Conservation (phyloP, 2,888 invertebrate genomes). For the Cryptus viduatorius region DNA sequence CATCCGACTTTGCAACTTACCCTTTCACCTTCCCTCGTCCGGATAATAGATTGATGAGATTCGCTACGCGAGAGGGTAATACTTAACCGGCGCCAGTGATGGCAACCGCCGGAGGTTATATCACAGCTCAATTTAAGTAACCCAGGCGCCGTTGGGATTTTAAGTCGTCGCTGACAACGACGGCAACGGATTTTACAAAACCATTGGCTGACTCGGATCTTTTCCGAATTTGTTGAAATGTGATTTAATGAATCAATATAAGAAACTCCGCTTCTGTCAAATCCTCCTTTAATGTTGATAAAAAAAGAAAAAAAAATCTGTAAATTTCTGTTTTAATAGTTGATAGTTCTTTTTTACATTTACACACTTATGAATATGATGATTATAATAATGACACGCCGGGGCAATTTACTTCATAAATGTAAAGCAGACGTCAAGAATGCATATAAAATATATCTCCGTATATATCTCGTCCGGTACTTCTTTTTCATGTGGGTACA, state of each 20-base stretch:
- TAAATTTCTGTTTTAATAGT: too few relatives aligned
- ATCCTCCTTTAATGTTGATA: neutral
- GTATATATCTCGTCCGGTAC: too few relatives aligned
- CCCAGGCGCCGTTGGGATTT: constrained; percentile 56
- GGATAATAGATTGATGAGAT: constrained; percentile 64
- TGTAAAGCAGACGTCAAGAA: too few relatives aligned
- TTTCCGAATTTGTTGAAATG: constrained; percentile 37
- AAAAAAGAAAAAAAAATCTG: neutral
- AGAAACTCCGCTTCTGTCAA: neutral
- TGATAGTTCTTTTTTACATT: too few relatives aligned
- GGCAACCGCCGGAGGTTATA: constrained; percentile 40
- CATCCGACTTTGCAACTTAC: constrained; percentile 30
- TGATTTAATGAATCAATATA: neutral
- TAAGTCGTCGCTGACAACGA: constrained; percentile 44
- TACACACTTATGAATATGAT: too few relatives aligned
- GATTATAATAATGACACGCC: too few relatives aligned
- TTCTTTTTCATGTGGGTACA: too few relatives aligned
- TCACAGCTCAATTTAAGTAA: constrained; percentile 59
- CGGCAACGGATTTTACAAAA: constrained; percentile 5
- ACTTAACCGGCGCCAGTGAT: constrained; percentile 55
- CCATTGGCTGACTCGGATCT: constrained; percentile 34
- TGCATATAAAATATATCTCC: too few relatives aligned
- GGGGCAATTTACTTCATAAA: too few relatives aligned
- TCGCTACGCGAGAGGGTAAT: constrained; percentile 53
- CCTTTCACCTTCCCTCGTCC: constrained; percentile 18